Evolutionary conservation across 1,140 invertebrate species (phyloP), one percentile per base, ranked within the genome.

Genomic region (Cyrtorhinus lividipennis): DNA sequence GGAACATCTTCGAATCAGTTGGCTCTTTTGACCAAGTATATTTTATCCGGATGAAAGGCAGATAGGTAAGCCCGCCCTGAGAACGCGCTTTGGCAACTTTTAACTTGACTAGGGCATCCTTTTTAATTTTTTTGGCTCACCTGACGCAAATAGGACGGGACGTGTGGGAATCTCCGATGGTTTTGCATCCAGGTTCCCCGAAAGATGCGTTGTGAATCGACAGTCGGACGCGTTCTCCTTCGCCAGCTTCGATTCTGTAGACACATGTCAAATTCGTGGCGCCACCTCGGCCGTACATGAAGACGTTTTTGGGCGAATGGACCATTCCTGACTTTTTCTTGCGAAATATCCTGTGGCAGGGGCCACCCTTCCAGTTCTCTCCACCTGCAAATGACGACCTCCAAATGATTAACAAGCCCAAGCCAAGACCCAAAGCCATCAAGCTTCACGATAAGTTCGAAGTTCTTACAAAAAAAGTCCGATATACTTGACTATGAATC

Each of bases 221-320:
- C 12, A 92, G 71, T 15, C 82, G 77, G 0, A 78, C 66, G 64
- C 81, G 75, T 69, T 88, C 83, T 24, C 81, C 79, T n/a, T 78
- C 73, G 60, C 78, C 80, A 0, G 81, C 80, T 73, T 85, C 82
- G 69, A 89, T 87, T 68, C 83, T 79, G 71, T 88, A 84, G 44
- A 82, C 75, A 70, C 87, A 90, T 62, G 79, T 84, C 26, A 90
- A 70, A 71, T 87, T 86, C 66, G 80, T 79, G 2, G 85, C 79
- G 0, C 88, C 88, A 2, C 88, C 87, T 62, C 87, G 76, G 2
- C 87, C 87, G 67, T 84, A 90, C 68, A 88, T 80, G 74, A 90
- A 90, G 25, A 88, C 86, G 68, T 85, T 88, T 66, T 80, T 80
- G 0, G 88, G 87, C 5, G 84, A 81, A 3, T 76, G 77, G 22